Evolutionary conservation across 2,888 invertebrate species (phyloP).

Genomic region (Mellilla xanthometata): DNA sequence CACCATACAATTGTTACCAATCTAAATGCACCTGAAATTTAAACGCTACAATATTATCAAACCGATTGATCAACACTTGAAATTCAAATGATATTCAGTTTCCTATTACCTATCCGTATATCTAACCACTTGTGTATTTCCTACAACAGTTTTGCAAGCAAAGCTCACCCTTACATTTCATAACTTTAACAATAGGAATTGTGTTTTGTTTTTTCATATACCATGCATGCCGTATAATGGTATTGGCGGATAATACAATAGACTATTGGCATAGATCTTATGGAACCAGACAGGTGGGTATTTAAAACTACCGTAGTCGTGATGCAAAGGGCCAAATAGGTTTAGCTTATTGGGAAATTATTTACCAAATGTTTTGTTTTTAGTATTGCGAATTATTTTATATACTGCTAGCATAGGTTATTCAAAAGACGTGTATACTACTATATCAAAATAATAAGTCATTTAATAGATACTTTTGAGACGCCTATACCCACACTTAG

Average conservation of each 20-base stretch:
- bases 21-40: too few species aligned
- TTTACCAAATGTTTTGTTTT: background rate
- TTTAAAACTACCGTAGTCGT: constrained; percentile 11
- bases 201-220: constrained; percentile 18
- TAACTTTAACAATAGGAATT: constrained; percentile 23
- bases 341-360: constrained; percentile 5
- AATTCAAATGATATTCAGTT: constrained; percentile 9
- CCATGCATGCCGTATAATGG: constrained; percentile 12
- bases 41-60: too few species aligned
- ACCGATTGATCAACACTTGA: background rate
- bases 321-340: background rate
- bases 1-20: too few species aligned
- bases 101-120: constrained; percentile 1
- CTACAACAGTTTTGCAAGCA: constrained; percentile 14
- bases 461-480: too few species aligned
- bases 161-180: constrained; percentile 17
- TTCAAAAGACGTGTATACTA: too few species aligned
- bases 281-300: constrained; percentile 8
- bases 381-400: too few species aligned
- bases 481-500: too few species aligned
- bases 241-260: constrained; percentile 20
- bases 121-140: constrained; percentile 7
- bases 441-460: too few species aligned
- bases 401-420: too few species aligned
- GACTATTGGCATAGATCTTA: constrained; percentile 18